Conservation (phyloP, 2,797 vertebrate species). For the Schizopygopsis malacanthus region DNA sequence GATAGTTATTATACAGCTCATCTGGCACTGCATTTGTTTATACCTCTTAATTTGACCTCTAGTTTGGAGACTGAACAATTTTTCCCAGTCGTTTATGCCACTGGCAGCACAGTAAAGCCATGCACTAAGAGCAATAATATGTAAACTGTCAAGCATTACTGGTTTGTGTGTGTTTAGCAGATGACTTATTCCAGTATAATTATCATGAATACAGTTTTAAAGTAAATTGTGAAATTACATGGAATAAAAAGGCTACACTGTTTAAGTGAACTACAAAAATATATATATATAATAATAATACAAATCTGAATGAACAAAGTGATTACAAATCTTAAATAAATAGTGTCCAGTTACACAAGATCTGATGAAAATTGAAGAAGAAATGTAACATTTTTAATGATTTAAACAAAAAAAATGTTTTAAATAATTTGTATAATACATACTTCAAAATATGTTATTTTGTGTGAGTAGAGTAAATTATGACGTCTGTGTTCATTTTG, state of each 20-base stretch:
- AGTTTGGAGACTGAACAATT: constrained; percentile 21
- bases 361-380: neutral
- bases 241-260: neutral
- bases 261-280: neutral
- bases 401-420: neutral
- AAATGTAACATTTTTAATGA: neutral
- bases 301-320: too few relatives aligned
- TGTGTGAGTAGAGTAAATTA: neutral
- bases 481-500: neutral
- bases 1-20: constrained; percentile 18
- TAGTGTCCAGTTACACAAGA: too few relatives aligned
- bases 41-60: constrained; percentile 32
- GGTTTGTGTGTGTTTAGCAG: neutral
- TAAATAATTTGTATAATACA: neutral
- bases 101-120: constrained; percentile 44
- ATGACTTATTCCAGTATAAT: neutral
- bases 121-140: constrained; percentile 48
- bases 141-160: constrained; percentile 42
- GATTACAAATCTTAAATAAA: neutral
- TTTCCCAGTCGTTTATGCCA: constrained; percentile 28
- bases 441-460: neutral
- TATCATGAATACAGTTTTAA: neutral
- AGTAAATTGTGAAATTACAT: neutral
- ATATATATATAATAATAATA: too few relatives aligned
- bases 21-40: constrained; percentile 36